Evolutionary conservation across 2,797 vertebrate genomes (phyloP).

Genomic region (Thripadectes ignobilis): DNA sequence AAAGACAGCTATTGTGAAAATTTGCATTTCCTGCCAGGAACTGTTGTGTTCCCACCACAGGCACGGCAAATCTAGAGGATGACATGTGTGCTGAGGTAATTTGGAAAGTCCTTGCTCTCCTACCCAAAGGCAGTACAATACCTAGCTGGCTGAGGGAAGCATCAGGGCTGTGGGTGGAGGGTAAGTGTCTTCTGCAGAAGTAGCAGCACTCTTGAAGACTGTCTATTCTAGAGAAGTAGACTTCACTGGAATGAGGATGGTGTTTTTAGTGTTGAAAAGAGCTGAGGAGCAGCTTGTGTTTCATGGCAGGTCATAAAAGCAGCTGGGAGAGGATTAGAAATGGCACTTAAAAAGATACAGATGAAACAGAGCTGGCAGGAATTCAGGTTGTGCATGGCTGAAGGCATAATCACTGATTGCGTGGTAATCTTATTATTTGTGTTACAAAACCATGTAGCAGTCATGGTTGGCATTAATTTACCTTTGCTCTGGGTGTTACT

Average conservation of each 20-base stretch:
- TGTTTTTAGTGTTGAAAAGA: background rate
- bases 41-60: rapidly evolving
- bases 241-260: rapidly evolving
- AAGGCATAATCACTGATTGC: background rate
- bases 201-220: background rate
- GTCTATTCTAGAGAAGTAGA: background rate
- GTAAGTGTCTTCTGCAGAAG: background rate
- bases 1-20: background rate
- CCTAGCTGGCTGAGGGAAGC: background rate
- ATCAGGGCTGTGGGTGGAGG: rapidly evolving
- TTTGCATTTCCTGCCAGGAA: background rate
- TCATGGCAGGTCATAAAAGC: background rate
- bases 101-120: background rate
- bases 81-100: background rate
- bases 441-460: background rate
- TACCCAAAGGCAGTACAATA: background rate
- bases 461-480: background rate
- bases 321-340: background rate
- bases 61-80: background rate
- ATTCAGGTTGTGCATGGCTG: background rate
- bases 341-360: background rate
- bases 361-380: background rate
- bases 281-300: background rate
- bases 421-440: background rate
- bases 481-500: background rate